Conservation (phyloP, 2,797 vertebrate species). For the Lagorchestes hirsutus region DNA sequence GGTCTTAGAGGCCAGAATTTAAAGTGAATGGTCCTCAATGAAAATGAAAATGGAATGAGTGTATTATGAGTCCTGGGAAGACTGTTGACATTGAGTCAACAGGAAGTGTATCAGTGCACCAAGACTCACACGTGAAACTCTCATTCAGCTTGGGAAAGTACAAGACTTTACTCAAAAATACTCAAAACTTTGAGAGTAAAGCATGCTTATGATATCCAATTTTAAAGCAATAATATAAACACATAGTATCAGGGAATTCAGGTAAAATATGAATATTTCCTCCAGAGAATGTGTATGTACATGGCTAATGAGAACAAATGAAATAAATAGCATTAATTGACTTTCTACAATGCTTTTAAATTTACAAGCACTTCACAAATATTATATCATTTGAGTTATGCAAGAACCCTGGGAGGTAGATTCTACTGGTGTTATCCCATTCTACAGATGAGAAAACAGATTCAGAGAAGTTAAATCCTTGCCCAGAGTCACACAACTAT, state of each 20-base stretch:
- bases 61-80: background rate
- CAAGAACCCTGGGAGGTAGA: background rate
- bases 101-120: conserved; percentile 14
- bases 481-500: background rate
- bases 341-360: background rate
- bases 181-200: conserved; percentile 11
- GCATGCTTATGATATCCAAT: background rate
- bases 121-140: background rate
- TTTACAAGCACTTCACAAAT: background rate
- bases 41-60: conserved; percentile 25
- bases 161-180: conserved; percentile 28
- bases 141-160: conserved; percentile 7
- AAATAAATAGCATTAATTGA: background rate
- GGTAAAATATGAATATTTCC: background rate
- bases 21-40: background rate
- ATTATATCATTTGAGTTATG: background rate
- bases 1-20: background rate
- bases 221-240: conserved; percentile 1
- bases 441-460: background rate
- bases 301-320: background rate
- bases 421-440: background rate
- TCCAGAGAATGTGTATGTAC: background rate
- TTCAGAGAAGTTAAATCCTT: background rate
- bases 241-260: conserved; percentile 19
- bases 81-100: conserved; percentile 27